phyloP scores from a whole-genome alignment of 2,113 vertebrate species.

The Microcebus jonahi region DNA sequence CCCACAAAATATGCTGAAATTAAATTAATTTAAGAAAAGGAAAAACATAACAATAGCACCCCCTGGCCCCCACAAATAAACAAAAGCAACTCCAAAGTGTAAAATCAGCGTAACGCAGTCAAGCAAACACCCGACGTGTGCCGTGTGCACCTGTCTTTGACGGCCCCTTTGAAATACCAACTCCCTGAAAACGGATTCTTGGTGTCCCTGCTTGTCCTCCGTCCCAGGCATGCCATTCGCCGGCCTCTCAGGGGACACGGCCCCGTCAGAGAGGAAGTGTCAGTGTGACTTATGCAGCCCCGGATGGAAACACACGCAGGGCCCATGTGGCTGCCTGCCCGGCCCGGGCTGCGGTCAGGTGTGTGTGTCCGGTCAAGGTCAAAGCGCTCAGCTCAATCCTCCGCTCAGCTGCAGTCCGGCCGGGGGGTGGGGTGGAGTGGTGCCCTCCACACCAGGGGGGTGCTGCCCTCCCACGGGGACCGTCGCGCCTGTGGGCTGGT shows the following conservation, averaged over 20 bases:
- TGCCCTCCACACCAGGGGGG: not conserved
- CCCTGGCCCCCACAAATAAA: not conserved
- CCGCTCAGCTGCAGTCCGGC: too few species aligned
- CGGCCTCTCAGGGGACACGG: not conserved
- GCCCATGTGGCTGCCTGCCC: accelerated
- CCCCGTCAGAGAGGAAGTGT: not conserved
- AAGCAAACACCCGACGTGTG: accelerated
- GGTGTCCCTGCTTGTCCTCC: not conserved
- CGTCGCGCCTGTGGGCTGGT: not conserved
- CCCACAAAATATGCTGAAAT: too few species aligned
- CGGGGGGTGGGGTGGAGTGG: too few species aligned
- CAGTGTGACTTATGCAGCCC: not conserved
- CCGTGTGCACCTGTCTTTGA: not conserved
- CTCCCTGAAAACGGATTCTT: not conserved
- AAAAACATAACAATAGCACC: not conserved
- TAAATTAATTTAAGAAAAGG: too few species aligned
- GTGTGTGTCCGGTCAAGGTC: conserved; percentile 7
- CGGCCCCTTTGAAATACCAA: not conserved
- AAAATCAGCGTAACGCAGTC: accelerated
- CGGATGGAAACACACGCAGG: accelerated
- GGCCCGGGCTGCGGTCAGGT: not conserved
- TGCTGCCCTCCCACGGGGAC: not conserved
- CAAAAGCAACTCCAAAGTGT: accelerated
- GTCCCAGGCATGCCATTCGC: accelerated
- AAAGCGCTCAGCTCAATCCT: not conserved